These are phyloP conservation scores for Meloe dianella DNA, from an alignment of 2,888 invertebrate species.

Conservation along the genomic window DNA sequence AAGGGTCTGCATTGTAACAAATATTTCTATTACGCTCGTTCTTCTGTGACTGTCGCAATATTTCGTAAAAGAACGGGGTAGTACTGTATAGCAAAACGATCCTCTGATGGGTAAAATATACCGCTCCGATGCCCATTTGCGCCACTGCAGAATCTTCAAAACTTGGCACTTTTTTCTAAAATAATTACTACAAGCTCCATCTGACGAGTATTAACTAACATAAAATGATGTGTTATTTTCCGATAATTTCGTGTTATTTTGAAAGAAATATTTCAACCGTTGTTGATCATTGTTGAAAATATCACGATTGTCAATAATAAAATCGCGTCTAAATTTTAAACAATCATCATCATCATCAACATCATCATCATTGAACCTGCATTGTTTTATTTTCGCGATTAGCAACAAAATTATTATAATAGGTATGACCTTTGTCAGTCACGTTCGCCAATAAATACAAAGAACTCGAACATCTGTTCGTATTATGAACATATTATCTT, in stretches of 20 bases:
- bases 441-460: conserved; percentile 21
- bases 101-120: too few relatives aligned
- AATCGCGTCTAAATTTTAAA: background rate
- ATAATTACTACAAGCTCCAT: background rate
- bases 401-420: conserved; percentile 18
- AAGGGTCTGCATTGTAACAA: too few relatives aligned
- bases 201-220: background rate
- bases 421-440: conserved; percentile 25
- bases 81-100: too few relatives aligned
- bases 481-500: conserved; percentile 16
- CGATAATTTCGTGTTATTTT: background rate
- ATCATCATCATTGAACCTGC: conserved; percentile 3
- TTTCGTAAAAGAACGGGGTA: too few relatives aligned
- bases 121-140: too few relatives aligned
- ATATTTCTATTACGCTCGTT: too few relatives aligned
- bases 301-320: background rate
- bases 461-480: conserved; percentile 21
- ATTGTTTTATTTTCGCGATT: conserved; percentile 11
- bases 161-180: too few relatives aligned
- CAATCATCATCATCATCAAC: background rate
- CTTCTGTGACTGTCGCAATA: too few relatives aligned
- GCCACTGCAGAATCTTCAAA: too few relatives aligned
- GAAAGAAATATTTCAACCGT: too few relatives aligned
- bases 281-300: background rate
- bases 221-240: background rate